Evolutionary conservation across 2,113 vertebrate species (phyloP).

Genomic region (Sus scrofa): T2T-Sscrofa CM000820.6:2838001-2838500

Average conservation of each 20-base stretch:
- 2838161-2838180: neutral
- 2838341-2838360: neutral
- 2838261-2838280: neutral
- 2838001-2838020: neutral
- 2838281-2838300: neutral
- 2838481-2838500: neutral
- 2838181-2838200: neutral
- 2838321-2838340: neutral
- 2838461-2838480: neutral
- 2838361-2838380: neutral
- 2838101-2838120: neutral
- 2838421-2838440: neutral
- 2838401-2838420: neutral
- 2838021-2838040: neutral
- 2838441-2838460: neutral
- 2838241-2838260: neutral
- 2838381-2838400: neutral
- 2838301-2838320: neutral
- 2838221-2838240: neutral
- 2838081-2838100: neutral
- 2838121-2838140: neutral
- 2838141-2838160: neutral
- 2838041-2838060: neutral
- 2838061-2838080: neutral
- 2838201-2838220: neutral